Conservation (phyloP, 1,140 invertebrate genomes). For the Bombus pyrosoma region DNA sequence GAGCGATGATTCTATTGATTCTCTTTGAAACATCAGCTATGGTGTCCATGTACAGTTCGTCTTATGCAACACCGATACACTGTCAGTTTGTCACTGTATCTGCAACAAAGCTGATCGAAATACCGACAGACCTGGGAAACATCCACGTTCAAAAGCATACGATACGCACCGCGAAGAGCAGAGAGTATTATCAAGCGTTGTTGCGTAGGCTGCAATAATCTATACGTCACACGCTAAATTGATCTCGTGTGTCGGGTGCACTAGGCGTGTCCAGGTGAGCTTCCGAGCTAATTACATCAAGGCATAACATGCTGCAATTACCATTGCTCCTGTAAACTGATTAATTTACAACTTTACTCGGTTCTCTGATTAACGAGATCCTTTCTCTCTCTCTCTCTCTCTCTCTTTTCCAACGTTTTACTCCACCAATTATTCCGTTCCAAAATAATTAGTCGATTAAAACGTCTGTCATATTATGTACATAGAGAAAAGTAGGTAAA, state of each 20-base stretch:
- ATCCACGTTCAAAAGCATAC: neutral
- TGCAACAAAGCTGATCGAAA: slow-evolving; percentile 6
- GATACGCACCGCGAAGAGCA: neutral
- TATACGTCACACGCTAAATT: slow-evolving; percentile 1
- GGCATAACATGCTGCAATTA: slow-evolving; percentile 1
- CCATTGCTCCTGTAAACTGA: neutral
- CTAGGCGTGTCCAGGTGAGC: neutral
- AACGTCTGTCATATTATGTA: neutral
- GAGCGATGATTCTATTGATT: neutral
- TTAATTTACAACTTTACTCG: neutral
- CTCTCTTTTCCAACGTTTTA: neutral
- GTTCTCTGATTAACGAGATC: neutral
- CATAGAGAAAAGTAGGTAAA: too few relatives aligned
- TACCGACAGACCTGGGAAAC: neutral
- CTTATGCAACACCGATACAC: neutral
- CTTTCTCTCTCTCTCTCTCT: neutral
- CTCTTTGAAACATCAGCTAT: neutral
- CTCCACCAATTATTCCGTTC: neutral
- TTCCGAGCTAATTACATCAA: slow-evolving; percentile 23
- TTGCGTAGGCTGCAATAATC: neutral
- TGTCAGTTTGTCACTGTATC: neutral
- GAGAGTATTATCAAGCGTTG: neutral
- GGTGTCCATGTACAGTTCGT: too few relatives aligned
- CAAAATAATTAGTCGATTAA: neutral
- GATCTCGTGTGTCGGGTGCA: neutral